phyloP scores from a whole-genome alignment of 2,113 vertebrate species.

The Rhombomys opimus region DNA sequence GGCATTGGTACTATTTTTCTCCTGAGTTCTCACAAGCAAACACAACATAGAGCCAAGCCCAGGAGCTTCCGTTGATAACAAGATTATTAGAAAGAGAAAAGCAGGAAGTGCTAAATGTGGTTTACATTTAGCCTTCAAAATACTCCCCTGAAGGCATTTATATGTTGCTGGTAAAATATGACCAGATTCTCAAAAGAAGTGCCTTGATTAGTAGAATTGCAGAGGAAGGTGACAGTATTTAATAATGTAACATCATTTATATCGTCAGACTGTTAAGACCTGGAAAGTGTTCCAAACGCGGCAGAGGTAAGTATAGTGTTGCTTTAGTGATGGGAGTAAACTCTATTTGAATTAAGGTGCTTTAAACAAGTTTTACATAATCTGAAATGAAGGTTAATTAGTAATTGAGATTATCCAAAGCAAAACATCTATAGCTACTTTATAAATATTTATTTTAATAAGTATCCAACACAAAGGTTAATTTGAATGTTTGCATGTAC shows the following conservation, averaged over 20 bases:
- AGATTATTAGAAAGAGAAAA: background rate
- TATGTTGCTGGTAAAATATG: background rate
- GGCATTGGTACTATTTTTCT: background rate
- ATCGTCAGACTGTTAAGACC: background rate
- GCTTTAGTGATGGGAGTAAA: slow-evolving; percentile 12
- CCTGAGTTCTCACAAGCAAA: background rate
- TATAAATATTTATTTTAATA: slow-evolving; percentile 73
- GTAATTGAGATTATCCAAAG: slow-evolving; percentile 53
- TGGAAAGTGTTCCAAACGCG: background rate
- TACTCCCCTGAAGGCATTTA: no score
- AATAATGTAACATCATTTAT: background rate
- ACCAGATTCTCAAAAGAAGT: background rate
- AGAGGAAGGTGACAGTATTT: background rate
- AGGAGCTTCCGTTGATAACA: background rate
- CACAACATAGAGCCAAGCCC: background rate
- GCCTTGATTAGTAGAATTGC: background rate
- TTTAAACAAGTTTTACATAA: slow-evolving; percentile 63
- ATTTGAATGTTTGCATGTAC: slow-evolving; percentile 70
- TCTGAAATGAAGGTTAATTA: slow-evolving; percentile 61
- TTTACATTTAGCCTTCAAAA: background rate
- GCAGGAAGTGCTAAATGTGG: background rate
- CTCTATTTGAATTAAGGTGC: background rate
- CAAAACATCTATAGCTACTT: slow-evolving; percentile 52
- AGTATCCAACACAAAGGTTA: slow-evolving; percentile 63
- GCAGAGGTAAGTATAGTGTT: background rate